Evolutionary conservation across 2,113 vertebrate species (phyloP), one percentile per base, ranked within the genome.

Genomic region (Benthochromis sp.): DNA sequence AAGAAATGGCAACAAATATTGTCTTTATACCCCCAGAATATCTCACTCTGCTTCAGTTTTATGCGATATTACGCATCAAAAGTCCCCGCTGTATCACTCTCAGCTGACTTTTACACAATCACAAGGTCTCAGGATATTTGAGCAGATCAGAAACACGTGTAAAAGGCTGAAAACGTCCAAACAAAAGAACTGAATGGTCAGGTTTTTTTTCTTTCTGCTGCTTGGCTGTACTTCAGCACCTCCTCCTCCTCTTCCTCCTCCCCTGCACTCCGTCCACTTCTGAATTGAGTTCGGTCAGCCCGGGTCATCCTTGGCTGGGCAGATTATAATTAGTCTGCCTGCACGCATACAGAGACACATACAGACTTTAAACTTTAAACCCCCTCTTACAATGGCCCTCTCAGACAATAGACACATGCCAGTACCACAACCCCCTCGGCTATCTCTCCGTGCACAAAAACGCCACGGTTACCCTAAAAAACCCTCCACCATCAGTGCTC

Each of bases 321-420:
- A 93, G 91, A 95, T 92, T 94, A 94, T 92, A 95, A 96, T 96
- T 96, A 95, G 92, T 86, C 91, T 86, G 82, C 88, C 84, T 82
- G 45, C 88, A 81, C 90, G 83, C 89, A 92, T 31, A 87, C 83
- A 84, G 82, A 92, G 86, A 90, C 66, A 89, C 78, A 91, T 54
- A 61, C n/a, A 91, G 86, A 91, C 86, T 95, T 95, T 93, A 93
- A 95, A 95, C 90, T 93, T 94, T 93, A 94, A 94, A 92, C 81
- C 90, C 89, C 90, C 34, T 50, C 5, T 59, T n/a, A 95, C 94
- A 95, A 95, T 92, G 81, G 81, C 78, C 52, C 7, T 21, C 34
- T 38, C 84, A 88, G 83, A 96, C 95, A 96, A 96, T 94, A 93
- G 95, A 93, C 96, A 93, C 96, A 96, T 96, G 95, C 95, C 95